Base-by-base conservation (phyloP, 1,140 invertebrate species). In the Drosophila bipectinata region DNA sequence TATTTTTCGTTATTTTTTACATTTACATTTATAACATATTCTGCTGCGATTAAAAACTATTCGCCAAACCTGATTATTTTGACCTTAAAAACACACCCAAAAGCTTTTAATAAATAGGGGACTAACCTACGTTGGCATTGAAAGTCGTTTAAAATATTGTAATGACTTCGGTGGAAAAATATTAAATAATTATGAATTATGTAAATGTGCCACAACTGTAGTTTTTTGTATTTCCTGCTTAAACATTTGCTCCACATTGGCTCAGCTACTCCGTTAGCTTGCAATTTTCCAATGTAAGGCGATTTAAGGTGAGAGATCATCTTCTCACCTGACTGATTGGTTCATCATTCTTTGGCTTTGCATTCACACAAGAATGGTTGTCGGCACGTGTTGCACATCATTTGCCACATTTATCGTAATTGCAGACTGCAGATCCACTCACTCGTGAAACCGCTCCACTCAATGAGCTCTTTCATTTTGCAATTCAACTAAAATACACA, bases 61-160 rank as follows among this genome's bases (percentile, higher is more conserved):
- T 56, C 51, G 63, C 66, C 41, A 69, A 69, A 69, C 66, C 63
- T 56, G 63, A 69, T 68, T 32, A 44, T 39, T 69, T 68, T 39
- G 66, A 69, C 66, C 66, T 69, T 69, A 69, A 68, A 48, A 69
- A 56, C 66, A 68, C 63, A 68, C 66, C 66, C 49, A 63, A 69
- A 69, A 66, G 63, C 63, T 49, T 41, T 68, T 68, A 69, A 69
- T 62, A 30, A 30, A 30, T 21, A 12, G 52, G 66, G 51, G 44
- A 56, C 66, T 68, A 69, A 30, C 18, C n/a, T 3, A 26, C 32
- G 18, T 2, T 47, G 66, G 54, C 63, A 69, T 69, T 69, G 66
- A 56, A 21, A 56, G 49, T 37, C 39, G 21, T 48, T 12, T 21
- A 26, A 56, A 45, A 32, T 32, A 14, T 28, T 55, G 8, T 12